Base-by-base conservation (phyloP, 2,888 invertebrate genomes). In the Leptinotarsa rubiginosa region DNA sequence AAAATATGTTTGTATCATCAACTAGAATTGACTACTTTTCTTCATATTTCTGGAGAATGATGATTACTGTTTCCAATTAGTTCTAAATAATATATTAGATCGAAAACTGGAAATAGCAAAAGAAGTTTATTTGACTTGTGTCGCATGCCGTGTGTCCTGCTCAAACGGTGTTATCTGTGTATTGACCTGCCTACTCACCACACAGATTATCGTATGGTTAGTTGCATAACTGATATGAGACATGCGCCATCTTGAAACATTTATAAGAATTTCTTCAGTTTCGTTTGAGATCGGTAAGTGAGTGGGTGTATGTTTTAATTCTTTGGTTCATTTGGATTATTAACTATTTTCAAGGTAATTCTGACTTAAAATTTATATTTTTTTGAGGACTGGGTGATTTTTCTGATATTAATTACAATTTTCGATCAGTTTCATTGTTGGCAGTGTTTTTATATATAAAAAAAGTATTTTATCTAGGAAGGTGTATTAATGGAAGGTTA, bases 261-360 rank as follows among this genome's bases (percentile, higher is more conserved):
- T 54, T 31, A 18, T n/a, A 18, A 41, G 47, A 69, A 20, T 18
- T 49, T 69, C 70, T 78, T 79, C 81, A 85, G 85, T 86, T 81
- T 80, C 75, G 81, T 78, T 79, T 72, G 80, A 83, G 82, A 79
- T 78, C 71, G 79, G 72, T 78, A 78, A 71, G 84, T 82, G 85
- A 79, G 85, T 84, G 84, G 86, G 85, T 86, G 85, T 81, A 82
- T 84, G 83, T 83, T 81, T 79, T 81, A 79, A 70, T 69, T 77
- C 74, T 76, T 70, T 69, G 77, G 74, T 76, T 81, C 78, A 77
- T 80, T 81, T 81, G 84, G 84, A 84, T 84, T 82, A 82, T 80
- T 82, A 74, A 74, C 76, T 73, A 59, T 81, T 79, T 80, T 81
- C 76, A 75, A 82, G 83, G 85, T 84, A 83, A 83, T 77, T 80